Evolutionary conservation across 2,888 invertebrate genomes (phyloP).

Genomic region (Agonum fuliginosum): DNA sequence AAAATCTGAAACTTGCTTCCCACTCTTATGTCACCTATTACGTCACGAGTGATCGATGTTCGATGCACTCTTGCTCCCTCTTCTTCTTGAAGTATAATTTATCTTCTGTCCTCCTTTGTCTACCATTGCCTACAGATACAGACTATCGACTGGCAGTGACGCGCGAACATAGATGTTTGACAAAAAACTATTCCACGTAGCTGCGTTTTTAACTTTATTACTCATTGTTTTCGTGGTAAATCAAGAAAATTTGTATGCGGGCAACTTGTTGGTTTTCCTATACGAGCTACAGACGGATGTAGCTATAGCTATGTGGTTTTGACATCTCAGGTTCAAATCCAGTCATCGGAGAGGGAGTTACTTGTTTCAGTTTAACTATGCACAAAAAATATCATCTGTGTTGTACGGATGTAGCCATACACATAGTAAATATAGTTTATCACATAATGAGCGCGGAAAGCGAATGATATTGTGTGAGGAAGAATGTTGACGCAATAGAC

Average conservation of each 20-base stretch:
- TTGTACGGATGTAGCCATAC: too few species aligned
- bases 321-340: too few species aligned
- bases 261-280: too few species aligned
- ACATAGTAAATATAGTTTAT: too few species aligned
- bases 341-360: too few species aligned
- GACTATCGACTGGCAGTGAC: neutral
- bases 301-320: too few species aligned
- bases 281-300: neutral
- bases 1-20: neutral
- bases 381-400: too few species aligned
- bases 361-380: too few species aligned
- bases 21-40: neutral
- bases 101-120: slow-evolving; percentile 19
- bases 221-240: slow-evolving; percentile 34
- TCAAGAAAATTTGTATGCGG: slow-evolving; percentile 1
- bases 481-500: too few species aligned
- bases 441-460: too few species aligned
- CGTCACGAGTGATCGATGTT: slow-evolving; percentile 38
- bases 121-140: neutral
- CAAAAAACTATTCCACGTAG: slow-evolving; percentile 25
- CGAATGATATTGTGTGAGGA: too few species aligned
- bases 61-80: neutral
- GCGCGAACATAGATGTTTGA: neutral
- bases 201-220: slow-evolving; percentile 21
- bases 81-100: neutral